Base-by-base conservation (phyloP, 2,888 invertebrate genomes). In the Lymantria dispar region DNA sequence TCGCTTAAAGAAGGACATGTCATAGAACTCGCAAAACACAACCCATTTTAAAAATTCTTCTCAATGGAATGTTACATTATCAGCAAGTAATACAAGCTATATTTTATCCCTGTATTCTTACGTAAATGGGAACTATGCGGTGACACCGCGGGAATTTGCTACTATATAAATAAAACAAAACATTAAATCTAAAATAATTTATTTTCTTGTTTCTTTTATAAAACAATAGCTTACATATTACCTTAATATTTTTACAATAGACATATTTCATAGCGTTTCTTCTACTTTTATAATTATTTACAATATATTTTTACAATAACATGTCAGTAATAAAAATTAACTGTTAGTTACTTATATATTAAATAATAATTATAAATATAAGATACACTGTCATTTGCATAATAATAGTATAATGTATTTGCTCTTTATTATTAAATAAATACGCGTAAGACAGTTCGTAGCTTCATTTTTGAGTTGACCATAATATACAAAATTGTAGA, bases 121-220 rank as follows among this genome's bases (percentile, higher is more conserved):
- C n/a, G n/a, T n/a, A n/a, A n/a, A n/a, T n/a, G n/a, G n/a, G n/a
- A n/a, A n/a, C n/a, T n/a, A n/a, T n/a, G n/a, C n/a, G n/a, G n/a
- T n/a, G n/a, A n/a, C n/a, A n/a, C n/a, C n/a, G n/a, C n/a, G n/a
- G n/a, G n/a, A n/a, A n/a, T n/a, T n/a, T n/a, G n/a, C n/a, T n/a
- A n/a, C n/a, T n/a, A n/a, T 22, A 22, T 22, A 22, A 22, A 22
- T 22, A 12, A 46, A 61, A 58, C 56, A 56, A 64, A 60, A 15
- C 29, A 15, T 41, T 85, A 83, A 79, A 83, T 87, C 89, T 91
- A 90, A 90, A 91, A 91, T 91, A 91, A 85, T 90, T 88, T 90
- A 89, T 87, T 88, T 78, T 78, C 76, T 74, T 80, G 78, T 82
- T 82, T 77, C 78, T 83, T 86, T 90, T 89, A 87, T 85, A 90